A percentile compares a stretch with the other conserved stretches of the same genome.
Evolutionary conservation across 1,140 invertebrate genomes (phyloP).

Genomic region (Aphidius gifuensis): DNA sequence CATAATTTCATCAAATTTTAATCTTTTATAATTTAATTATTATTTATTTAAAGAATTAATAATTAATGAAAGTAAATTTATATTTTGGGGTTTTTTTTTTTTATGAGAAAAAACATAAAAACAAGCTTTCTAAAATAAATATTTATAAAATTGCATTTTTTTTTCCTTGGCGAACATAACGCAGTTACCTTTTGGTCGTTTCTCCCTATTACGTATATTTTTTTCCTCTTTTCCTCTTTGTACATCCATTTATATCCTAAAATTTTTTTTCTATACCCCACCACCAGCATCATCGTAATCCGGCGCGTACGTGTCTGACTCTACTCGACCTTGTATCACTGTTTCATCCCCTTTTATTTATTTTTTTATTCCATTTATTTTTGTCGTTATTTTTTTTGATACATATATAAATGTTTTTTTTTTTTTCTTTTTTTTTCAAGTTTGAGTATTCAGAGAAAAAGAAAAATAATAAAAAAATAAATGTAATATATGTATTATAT

Average conservation of each 20-base stretch:
- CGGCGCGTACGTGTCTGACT: constrained; percentile 33
- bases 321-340: constrained; percentile 35
- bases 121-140: background rate
- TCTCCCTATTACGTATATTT: background rate
- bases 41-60: too few species aligned
- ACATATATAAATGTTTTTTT: too few species aligned
- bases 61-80: too few species aligned
- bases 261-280: background rate
- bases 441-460: too few species aligned
- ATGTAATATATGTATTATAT: too few species aligned
- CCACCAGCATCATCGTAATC: constrained; percentile 25
- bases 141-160: constrained; percentile 13
- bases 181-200: constrained; percentile 13
- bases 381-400: background rate
- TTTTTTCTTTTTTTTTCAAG: too few species aligned
- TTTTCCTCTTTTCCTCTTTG: background rate
- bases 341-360: background rate
- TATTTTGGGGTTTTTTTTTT: too few species aligned
- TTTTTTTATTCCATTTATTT: constrained; percentile 1
- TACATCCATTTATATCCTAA: background rate
- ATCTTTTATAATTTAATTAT: too few species aligned
- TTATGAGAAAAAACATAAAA: too few species aligned
- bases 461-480: too few species aligned
- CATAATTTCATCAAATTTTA: too few species aligned
- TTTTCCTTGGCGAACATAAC: constrained; percentile 17